A percentile compares a stretch with the other conserved stretches of the same genome.
Evolutionary conservation across 2,113 vertebrate genomes (phyloP).

Genomic region (Centrocercus urophasianus): DNA sequence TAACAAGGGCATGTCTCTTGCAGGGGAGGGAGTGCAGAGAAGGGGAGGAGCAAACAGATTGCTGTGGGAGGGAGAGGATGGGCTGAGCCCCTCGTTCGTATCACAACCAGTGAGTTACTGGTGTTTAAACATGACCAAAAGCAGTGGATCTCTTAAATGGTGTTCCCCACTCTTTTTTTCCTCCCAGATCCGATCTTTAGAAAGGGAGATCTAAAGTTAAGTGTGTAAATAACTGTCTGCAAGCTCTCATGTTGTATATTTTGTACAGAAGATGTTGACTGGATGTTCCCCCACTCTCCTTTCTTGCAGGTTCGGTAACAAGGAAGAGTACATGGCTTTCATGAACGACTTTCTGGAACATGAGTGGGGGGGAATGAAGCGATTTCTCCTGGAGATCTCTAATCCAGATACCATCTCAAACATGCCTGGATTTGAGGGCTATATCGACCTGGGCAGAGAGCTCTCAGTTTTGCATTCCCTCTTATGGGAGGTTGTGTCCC

Average conservation of each 20-base stretch:
- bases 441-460: constrained; percentile 95
- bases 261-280: background rate
- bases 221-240: background rate
- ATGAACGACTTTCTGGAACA: constrained; percentile 98
- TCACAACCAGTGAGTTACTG: background rate
- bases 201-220: background rate
- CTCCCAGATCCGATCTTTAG: background rate
- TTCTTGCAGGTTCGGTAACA: constrained; percentile 90
- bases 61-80: background rate
- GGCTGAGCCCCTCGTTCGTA: background rate
- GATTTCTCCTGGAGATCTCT: constrained; percentile 94
- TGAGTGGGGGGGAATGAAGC: constrained; percentile 96
- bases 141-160: background rate
- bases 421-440: constrained; percentile 93
- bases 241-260: background rate
- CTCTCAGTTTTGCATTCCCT: constrained; percentile 93
- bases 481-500: constrained; percentile 94
- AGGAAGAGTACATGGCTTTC: constrained; percentile 98
- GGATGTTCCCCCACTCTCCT: background rate
- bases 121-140: background rate
- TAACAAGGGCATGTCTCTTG: background rate
- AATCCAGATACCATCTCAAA: constrained; percentile 91
- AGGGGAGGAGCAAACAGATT: background rate
- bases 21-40: background rate
- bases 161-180: background rate